phyloP scores from a whole-genome alignment of 2,113 vertebrate species.

The Solea senegalensis region DNA sequence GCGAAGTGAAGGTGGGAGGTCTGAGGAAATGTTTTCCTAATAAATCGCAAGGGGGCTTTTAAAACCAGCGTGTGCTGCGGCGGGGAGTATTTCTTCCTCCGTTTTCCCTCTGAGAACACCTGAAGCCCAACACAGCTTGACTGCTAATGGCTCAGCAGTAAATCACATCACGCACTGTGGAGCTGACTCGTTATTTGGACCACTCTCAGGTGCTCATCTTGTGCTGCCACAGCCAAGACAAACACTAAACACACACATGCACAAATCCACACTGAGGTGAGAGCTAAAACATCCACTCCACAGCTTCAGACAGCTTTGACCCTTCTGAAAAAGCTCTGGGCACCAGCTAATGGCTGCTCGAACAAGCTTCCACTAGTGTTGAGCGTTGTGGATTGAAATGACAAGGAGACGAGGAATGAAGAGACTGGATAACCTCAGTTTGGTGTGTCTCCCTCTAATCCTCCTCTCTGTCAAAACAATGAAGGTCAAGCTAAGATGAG shows the following conservation, averaged over 20 bases:
- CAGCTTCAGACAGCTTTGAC: constrained; percentile 43
- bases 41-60: constrained; percentile 65
- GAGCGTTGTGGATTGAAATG: constrained; percentile 40
- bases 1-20: constrained; percentile 41
- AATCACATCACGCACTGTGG: constrained; percentile 46
- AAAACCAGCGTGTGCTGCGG: constrained; percentile 43
- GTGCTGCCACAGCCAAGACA: constrained; percentile 5
- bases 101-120: constrained; percentile 52
- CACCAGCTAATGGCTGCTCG: constrained; percentile 61
- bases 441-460: constrained; percentile 49
- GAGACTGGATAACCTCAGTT: constrained; percentile 35
- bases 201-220: constrained; percentile 13
- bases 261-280: constrained; percentile 26
- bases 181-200: constrained; percentile 32
- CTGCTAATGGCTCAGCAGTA: constrained; percentile 60
- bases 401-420: constrained; percentile 6
- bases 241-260: constrained; percentile 11
- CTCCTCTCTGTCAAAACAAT: constrained; percentile 71
- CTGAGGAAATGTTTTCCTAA: constrained; percentile 64
- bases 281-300: constrained; percentile 40
- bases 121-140: constrained; percentile 60
- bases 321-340: constrained; percentile 48
- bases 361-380: constrained; percentile 32
- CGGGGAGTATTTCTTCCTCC: constrained; percentile 45
- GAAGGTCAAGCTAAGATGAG: constrained; percentile 71